Evolutionary conservation across 1,140 invertebrate species (phyloP), one percentile per base, ranked within the genome.

Genomic region (Lepidurus arcticus): DNA sequence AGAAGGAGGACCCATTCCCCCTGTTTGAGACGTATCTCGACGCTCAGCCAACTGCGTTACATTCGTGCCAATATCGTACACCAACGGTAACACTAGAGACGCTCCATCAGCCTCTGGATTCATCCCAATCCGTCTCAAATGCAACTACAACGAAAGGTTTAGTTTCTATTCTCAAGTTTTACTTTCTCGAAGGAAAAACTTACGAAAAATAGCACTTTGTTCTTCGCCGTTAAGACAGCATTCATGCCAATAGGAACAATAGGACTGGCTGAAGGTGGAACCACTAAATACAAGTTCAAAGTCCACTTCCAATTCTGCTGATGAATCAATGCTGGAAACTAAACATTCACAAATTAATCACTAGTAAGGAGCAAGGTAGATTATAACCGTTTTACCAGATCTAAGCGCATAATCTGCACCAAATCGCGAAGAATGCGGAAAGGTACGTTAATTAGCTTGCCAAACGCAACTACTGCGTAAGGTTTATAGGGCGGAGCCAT

Each of bases 171-270:
- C 3, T 34, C 42, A 44, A 65, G 43, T 21, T 3, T 78, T 44
- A 74, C 65, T 73, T 75, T 24, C 77, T 74, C 34, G 42, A 76
- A 13, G 34, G 43, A 53, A 24, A 73, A 80, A 90, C 91, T 90
- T 86, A 95, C 92, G 83, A 95, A 97, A 85, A 97, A 95, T 13
- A 97, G 87, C 80, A 97, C 93, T 86, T 95, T 96, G 82, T 90
- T 92, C 79, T 91, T 90, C 77, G 91, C 91, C 79, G 94, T 90
- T 16, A 96, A 87, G 80, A 97, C 91, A 16, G 92, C 93, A 13
- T 94, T 90, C 85, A 92, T 92, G 13, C 94, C 95, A 75, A 90
- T 91, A 4, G 94, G 93, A 74, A 94, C 92, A 80, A 96, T 92
- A 42, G 91, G 92, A 74, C 91, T 88, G 0, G 92, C 92, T 47